Percentiles rank a stretch among this genome's conserved stretches.
Evolutionary conservation across 2,888 invertebrate genomes (phyloP).

Genomic region (Limenitis camilla): DNA sequence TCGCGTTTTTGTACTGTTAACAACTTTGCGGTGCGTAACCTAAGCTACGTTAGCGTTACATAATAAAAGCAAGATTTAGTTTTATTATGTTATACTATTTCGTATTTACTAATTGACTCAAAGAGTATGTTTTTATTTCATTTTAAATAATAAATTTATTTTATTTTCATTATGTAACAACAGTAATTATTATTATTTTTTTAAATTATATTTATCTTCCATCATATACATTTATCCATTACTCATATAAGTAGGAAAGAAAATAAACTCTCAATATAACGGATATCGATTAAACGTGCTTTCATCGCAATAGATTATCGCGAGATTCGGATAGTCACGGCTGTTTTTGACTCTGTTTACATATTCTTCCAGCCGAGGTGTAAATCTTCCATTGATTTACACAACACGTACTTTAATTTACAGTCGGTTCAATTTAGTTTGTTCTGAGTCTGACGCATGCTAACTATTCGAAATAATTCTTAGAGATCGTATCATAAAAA

Average conservation of each 20-base stretch:
- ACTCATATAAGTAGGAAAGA: conserved; percentile 5
- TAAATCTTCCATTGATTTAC: conserved; percentile 61
- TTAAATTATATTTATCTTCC: too few species aligned
- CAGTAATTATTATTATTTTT: too few species aligned
- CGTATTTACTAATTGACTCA: not conserved
- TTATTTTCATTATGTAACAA: too few species aligned
- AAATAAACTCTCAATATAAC: not conserved
- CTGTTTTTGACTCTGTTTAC: conserved; percentile 33
- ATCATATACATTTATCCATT: too few species aligned
- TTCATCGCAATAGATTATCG: conserved; percentile 5
- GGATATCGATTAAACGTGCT: conserved; percentile 4
- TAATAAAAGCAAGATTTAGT: too few species aligned
- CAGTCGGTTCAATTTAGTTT: conserved; percentile 42
- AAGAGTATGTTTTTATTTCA: not conserved
- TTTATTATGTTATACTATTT: not conserved
- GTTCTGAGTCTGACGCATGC: conserved; percentile 30
- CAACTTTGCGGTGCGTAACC: too few species aligned
- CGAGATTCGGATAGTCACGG: conserved; percentile 31
- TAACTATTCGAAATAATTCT: conserved; percentile 19
- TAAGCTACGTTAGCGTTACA: too few species aligned
- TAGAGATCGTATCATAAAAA: conserved; percentile 9
- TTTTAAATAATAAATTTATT: too few species aligned
- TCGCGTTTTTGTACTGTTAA: not conserved
- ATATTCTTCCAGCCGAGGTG: conserved; percentile 34
- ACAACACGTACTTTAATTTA: conserved; percentile 50